Conservation (phyloP, 2,113 vertebrate genomes). For the Sebastes schlegelii region DNA sequence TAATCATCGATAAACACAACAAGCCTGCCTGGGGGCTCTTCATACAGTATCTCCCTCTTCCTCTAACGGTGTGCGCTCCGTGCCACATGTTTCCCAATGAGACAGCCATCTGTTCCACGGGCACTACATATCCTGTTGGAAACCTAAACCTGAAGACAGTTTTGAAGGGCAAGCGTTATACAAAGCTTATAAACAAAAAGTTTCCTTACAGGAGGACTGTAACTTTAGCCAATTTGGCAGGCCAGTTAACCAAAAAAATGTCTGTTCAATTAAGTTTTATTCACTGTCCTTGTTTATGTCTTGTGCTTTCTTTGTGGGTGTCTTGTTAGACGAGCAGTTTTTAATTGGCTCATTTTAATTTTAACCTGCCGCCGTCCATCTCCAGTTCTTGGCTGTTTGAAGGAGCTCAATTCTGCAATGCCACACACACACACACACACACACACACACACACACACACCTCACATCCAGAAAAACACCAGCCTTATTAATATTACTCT, state of each 20-base stretch:
- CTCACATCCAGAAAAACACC: background rate
- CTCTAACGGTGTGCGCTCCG: conserved; percentile 23
- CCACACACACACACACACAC: background rate
- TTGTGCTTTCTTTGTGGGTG: background rate
- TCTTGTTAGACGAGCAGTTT: conserved; percentile 14
- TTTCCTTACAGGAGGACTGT: background rate
- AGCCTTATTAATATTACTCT: conserved; percentile 1
- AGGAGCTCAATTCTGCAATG: conserved; percentile 9
- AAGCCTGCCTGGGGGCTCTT: conserved; percentile 32
- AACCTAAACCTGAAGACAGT: background rate
- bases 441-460: background rate
- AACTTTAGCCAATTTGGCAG: conserved; percentile 42
- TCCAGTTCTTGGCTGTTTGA: conserved; percentile 15
- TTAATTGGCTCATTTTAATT: conserved; percentile 62
- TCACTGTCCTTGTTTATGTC: conserved; percentile 36
- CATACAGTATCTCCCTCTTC: conserved; percentile 1
- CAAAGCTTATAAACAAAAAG: conserved; percentile 1
- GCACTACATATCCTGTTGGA: conserved; percentile 1
- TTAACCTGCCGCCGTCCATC: conserved; percentile 3
- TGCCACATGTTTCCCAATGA: conserved; percentile 43
- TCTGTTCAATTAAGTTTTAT: conserved; percentile 37
- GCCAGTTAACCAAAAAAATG: conserved; percentile 31
- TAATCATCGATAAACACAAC: conserved; percentile 72
- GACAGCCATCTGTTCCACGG: conserved; percentile 64
- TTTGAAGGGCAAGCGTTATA: conserved; percentile 13